Percentiles rank a stretch among this genome's conserved stretches.
Evolutionary conservation across 2,113 vertebrate species (phyloP).

Genomic region (Pantherophis guttatus): DNA sequence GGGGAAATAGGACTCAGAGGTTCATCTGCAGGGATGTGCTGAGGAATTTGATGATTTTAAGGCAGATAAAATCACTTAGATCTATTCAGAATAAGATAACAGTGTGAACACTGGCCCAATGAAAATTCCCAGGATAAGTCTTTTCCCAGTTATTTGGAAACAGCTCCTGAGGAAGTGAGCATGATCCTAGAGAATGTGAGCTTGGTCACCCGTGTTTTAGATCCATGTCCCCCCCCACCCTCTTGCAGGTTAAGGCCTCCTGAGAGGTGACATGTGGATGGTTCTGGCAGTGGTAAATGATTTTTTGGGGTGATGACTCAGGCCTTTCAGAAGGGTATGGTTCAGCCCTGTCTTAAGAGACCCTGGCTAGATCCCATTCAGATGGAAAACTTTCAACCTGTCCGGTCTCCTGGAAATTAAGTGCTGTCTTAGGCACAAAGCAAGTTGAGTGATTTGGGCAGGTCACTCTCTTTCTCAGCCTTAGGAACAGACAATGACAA

Average conservation of each 20-base stretch:
- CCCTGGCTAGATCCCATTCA: not conserved
- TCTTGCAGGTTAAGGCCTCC: not conserved
- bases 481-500: not conserved
- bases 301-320: not conserved
- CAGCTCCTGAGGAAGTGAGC: not conserved
- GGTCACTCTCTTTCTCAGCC: not conserved
- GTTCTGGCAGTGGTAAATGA: not conserved
- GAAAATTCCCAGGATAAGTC: not conserved
- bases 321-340: not conserved
- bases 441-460: not conserved
- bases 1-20: not conserved
- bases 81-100: not conserved
- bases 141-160: not conserved
- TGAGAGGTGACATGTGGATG: not conserved
- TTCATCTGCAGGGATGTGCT: not conserved
- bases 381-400: not conserved
- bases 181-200: not conserved
- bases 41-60: not conserved
- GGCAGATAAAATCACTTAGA: not conserved
- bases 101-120: not conserved
- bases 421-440: not conserved
- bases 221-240: not conserved
- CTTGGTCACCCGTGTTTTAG: not conserved
- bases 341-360: not conserved
- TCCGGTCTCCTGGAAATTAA: not conserved